Percentiles rank a stretch among this genome's conserved stretches.
Conservation (phyloP, 1,140 invertebrate genomes). For the Drosophila mayri region DNA sequence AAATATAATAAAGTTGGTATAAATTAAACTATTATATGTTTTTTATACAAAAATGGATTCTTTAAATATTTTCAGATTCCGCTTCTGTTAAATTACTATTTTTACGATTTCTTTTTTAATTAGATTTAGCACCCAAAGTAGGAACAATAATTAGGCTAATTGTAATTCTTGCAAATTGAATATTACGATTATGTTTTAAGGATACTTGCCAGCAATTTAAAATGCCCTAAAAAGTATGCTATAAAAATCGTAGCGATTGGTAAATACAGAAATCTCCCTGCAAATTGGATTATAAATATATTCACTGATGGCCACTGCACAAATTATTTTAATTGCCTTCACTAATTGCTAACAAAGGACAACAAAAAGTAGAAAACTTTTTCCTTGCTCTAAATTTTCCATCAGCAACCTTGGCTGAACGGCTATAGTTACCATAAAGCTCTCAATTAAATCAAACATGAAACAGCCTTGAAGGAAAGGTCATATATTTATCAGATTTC, state of each 20-base stretch:
- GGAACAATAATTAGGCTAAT: background rate
- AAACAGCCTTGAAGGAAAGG: constrained; percentile 12
- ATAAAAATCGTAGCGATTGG: background rate
- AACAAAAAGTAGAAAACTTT: background rate
- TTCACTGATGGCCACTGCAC: background rate
- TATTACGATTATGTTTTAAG: background rate
- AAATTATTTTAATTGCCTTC: constrained; percentile 13
- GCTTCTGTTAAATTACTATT: background rate
- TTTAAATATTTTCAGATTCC: background rate
- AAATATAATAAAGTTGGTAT: too few species aligned
- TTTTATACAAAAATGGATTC: background rate
- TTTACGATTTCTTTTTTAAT: background rate
- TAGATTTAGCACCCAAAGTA: background rate
- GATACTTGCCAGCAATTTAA: background rate
- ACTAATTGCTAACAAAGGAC: background rate
- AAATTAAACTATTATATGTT: background rate
- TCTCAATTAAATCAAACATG: constrained; percentile 1
- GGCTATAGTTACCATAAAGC: constrained; percentile 1
- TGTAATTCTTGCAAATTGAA: background rate
- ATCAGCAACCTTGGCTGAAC: constrained; percentile 4
- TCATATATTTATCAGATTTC: constrained; percentile 31
- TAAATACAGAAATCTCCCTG: background rate
- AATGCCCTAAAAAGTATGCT: background rate
- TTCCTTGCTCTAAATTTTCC: background rate
- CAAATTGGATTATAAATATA: constrained; percentile 12